These are phyloP conservation scores for Caenorhabditis becei DNA, from an alignment of 2,888 invertebrate genomes.

Conservation along the genomic window DNA sequence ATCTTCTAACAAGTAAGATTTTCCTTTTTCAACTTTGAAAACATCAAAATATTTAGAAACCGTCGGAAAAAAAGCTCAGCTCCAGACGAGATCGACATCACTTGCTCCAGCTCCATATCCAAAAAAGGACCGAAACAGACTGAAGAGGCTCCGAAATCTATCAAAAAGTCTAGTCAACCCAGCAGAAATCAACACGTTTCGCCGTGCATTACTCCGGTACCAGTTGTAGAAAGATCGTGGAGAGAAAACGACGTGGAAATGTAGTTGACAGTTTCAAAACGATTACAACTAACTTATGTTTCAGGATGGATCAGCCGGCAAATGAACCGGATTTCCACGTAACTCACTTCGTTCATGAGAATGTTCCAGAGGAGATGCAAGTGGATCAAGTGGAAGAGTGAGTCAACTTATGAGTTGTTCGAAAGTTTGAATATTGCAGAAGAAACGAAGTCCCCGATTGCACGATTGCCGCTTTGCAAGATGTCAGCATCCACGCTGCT, in stretches of 20 bases:
- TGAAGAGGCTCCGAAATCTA: neutral
- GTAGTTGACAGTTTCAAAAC: neutral
- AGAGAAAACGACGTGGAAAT: constrained; percentile 22
- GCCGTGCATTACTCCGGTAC: constrained; percentile 5
- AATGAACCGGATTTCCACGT: neutral
- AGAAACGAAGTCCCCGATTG: neutral
- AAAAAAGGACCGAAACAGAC: constrained; percentile 11
- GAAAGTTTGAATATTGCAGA: neutral
- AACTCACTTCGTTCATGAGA: neutral
- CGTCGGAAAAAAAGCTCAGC: neutral
- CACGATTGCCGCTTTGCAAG: constrained; percentile 12
- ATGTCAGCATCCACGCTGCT: neutral
- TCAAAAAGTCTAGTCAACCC: neutral
- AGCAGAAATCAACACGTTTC: constrained; percentile 25
- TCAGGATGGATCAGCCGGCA: constrained; percentile 4
- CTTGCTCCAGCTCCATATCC: neutral
- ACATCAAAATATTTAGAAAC: neutral
- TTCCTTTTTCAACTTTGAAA: too few species aligned
- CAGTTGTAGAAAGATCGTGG: constrained; percentile 28
- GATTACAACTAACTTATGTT: neutral
- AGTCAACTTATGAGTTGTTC: neutral
- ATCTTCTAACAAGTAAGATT: constrained; percentile 11
- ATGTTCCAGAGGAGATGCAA: neutral
- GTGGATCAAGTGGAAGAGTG: neutral
- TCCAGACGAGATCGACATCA: neutral